Evolutionary conservation across 35 echinoderm and acorn worm genomes (phyloP), one percentile per base, ranked within the genome.

Genomic region (Holothuria glaberrima): DNA sequence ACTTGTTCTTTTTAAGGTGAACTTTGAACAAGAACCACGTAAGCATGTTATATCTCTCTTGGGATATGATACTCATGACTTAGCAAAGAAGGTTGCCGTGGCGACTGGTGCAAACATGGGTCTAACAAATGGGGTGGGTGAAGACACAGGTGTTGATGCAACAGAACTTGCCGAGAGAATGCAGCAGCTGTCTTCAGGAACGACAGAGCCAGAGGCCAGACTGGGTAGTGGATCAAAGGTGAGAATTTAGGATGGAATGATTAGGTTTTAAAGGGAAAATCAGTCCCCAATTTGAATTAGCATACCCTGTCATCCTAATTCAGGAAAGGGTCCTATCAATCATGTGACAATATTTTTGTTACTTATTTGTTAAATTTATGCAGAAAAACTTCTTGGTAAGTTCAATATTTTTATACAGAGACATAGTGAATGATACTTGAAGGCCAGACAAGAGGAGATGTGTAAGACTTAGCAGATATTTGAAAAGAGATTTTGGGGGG

Each of bases 161-260:
- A 72, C 91, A 45, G 95, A 98, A 66, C 72, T 98, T 29, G 95
- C 95, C 0, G 92, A 94, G 52, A 94, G 90, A 59, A 98, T 98
- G 92, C 84, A 98, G 70, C 82, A 79, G 27, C 72, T 98, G 17
- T 84, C 86, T 9, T 69, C 86, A 44, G 95, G 90, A 41, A 86
- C 63, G 4, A 89, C 68, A 28, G 90, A 80, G 63, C 58, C 84
- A 79, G 95, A 98, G 60, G 90, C 93, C 35, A 92, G 85, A 48
- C 90, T 97, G 1, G 92, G 95, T 30, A 94, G 92, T 82, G 93
- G 95, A 27, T 98, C 95, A 80, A 98, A 98, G 93, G 95, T 98
- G 33, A 71, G 92, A 54, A 30, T 4, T 21, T 22, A 65, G 30
- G 20, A 32, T 27, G 28, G 24, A 60, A 35, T 56, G 31, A 34